These are phyloP conservation scores for Geopemphigus sp. DNA, from an alignment of 1,140 invertebrate species.

Conservation along the genomic window DNA sequence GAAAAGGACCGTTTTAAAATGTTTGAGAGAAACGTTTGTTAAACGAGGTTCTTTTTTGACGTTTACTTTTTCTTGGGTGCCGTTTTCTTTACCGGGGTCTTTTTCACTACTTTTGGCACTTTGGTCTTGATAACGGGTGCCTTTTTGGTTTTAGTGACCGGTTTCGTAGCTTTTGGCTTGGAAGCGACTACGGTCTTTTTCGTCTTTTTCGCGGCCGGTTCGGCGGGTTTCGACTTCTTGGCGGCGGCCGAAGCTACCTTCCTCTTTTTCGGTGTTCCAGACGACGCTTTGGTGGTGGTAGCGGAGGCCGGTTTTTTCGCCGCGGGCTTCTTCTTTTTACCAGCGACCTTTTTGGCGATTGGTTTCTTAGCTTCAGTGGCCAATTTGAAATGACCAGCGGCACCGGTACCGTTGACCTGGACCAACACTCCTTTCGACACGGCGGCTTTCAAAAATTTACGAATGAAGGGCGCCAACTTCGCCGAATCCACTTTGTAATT, in stretches of 20 bases:
- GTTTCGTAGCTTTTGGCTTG: no score
- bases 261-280: no score
- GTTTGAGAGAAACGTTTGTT: no score
- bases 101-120: neutral
- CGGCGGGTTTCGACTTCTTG: no score
- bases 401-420: neutral
- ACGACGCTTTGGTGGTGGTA: no score
- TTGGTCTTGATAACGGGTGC: neutral
- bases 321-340: neutral
- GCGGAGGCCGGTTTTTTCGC: neutral
- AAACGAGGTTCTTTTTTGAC: no score
- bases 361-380: neutral
- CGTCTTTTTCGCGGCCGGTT: no score
- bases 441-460: neutral
- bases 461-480: neutral
- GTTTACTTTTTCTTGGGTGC: neutral
- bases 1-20: neutral
- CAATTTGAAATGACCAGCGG: neutral
- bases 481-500: conserved; percentile 57
- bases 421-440: neutral
- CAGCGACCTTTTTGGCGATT: neutral
- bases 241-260: no score
- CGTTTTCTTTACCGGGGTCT: neutral
- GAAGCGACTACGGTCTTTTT: no score
- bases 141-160: neutral